Base-by-base conservation (phyloP, 2,797 vertebrate genomes). In the Trachops cirrhosus region DNA sequence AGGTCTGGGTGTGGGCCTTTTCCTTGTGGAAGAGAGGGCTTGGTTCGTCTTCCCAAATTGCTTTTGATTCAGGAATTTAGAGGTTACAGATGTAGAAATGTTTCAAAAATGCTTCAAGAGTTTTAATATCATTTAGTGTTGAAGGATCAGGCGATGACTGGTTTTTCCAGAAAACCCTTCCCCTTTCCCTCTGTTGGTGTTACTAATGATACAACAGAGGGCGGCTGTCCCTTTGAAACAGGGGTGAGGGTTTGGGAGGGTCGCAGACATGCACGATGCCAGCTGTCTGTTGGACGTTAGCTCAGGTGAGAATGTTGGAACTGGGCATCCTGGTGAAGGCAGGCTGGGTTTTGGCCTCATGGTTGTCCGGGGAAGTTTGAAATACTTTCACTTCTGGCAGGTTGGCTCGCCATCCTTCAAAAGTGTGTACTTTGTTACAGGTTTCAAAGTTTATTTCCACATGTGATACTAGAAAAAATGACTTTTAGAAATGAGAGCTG, bases 61-160 rank as follows among this genome's bases (percentile, higher is more conserved):
- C 37, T 88, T 87, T 74, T 52, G 32, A 85, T 62, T 87, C 37
- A 85, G 57, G 57, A 59, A 57, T 85, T 41, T 74, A 88, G 46
- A 89, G 62, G 32, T 59, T 50, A 67, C 18, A 84, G 41, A 67
- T 85, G 34, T 59, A 80, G 44, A 97, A 95, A 86, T 97, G 94
- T 79, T 94, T 96, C 95, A 82, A 86, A 94, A 96, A 87, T 97
- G 94, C 77, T 93, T 96, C 95, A 79, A 93, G 94, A 93, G 89
- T 91, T 79, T 94, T 95, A 21, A 15, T 96, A 80, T 75, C 91
- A 85, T 97, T 97, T 97, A 96, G 87, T 96, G 79, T 54, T 91
- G 97, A 97, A 93, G 88, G 26, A 10, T 83, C 59, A 62, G 34
- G 16, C 78, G 46, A 68, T 64, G 54, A 52, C 10, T 57, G 41